Percentiles rank a stretch among this genome's conserved stretches.
These are phyloP conservation scores for Uria lomvia DNA, from an alignment of 2,113 vertebrate genomes.

Conservation along the genomic window DNA sequence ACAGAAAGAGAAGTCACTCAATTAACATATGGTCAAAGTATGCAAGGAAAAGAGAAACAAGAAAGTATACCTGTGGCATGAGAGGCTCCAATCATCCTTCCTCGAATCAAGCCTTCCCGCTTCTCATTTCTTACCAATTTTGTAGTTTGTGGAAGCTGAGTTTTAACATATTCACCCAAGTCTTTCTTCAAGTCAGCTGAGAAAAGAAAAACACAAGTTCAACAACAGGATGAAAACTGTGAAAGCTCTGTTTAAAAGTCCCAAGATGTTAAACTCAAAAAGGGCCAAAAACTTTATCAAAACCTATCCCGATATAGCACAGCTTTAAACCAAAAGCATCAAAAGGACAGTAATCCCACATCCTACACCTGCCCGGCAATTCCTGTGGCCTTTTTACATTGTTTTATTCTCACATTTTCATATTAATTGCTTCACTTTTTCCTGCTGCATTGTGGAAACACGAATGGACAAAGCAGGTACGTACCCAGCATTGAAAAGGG, in stretches of 20 bases:
- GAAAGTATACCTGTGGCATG: constrained; percentile 83
- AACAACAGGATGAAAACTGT: neutral
- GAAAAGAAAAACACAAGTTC: neutral
- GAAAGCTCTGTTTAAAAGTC: neutral
- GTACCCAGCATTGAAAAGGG: neutral
- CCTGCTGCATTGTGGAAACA: neutral
- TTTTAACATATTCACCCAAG: constrained; percentile 78
- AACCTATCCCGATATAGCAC: neutral
- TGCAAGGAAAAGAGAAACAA: neutral
- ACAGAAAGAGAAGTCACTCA: neutral
- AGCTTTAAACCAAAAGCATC: neutral
- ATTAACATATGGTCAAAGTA: neutral
- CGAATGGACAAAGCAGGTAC: neutral
- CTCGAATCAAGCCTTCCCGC: constrained; percentile 92
- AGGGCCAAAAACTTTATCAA: neutral
- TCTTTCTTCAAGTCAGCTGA: constrained; percentile 90
- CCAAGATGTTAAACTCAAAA: neutral
- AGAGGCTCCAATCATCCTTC: constrained; percentile 93
- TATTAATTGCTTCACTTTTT: neutral
- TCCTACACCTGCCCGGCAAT: neutral
- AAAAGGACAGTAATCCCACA: neutral
- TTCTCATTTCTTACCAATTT: constrained; percentile 86
- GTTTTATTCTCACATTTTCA: neutral
- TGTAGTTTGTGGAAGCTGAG: constrained; percentile 79
- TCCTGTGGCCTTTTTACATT: too few species aligned